These are phyloP conservation scores for Nanger granti DNA, from an alignment of 2,113 vertebrate genomes.

Conservation along the genomic window DNA sequence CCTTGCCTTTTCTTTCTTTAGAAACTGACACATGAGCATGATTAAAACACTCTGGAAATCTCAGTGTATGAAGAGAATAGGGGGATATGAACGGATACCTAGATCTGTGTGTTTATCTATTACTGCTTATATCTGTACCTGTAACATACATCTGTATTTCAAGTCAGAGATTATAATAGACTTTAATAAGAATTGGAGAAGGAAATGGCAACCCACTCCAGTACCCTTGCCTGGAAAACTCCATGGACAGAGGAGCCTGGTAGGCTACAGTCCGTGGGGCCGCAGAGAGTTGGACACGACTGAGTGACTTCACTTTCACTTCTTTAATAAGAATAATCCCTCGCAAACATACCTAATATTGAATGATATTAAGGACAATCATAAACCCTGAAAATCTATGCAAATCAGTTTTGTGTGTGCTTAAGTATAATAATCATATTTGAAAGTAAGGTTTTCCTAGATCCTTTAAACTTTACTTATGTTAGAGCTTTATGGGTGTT, in stretches of 20 bases:
- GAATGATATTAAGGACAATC: background rate
- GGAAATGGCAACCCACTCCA: background rate
- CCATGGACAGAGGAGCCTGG: background rate
- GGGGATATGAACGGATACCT: background rate
- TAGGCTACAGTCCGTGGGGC: background rate
- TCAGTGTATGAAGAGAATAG: background rate
- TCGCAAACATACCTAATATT: background rate
- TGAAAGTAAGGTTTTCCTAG: background rate
- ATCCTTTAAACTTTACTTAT: background rate
- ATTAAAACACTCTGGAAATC: background rate
- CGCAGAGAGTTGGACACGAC: background rate
- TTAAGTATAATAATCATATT: background rate
- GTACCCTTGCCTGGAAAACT: background rate
- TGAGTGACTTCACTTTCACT: background rate
- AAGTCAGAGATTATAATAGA: background rate
- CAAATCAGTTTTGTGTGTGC: background rate
- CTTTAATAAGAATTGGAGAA: background rate
- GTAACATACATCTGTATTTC: background rate
- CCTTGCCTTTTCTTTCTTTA: background rate
- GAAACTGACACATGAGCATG: background rate
- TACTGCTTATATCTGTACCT: background rate
- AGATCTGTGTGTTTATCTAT: background rate
- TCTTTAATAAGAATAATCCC: background rate
- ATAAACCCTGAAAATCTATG: background rate
- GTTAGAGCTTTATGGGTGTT: background rate